Conservation (phyloP, 2,888 invertebrate genomes). For the Margaritifera margaritifera region DNA sequence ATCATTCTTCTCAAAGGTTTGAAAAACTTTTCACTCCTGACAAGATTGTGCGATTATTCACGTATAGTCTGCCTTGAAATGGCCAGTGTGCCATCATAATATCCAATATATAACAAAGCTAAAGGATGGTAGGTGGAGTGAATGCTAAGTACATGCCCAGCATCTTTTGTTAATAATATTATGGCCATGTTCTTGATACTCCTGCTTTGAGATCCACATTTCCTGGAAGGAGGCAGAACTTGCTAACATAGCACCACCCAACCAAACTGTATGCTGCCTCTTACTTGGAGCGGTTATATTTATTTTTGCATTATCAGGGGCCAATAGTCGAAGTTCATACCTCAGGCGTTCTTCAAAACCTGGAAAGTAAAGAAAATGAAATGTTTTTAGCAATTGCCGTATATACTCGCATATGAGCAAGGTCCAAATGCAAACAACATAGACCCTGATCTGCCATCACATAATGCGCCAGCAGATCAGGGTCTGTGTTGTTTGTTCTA, state of each 20-base stretch:
- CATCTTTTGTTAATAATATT: constrained; percentile 19
- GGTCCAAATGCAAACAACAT: no score
- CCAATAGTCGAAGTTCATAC: constrained; percentile 9
- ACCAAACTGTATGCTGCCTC: constrained; percentile 20
- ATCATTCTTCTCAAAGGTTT: no score
- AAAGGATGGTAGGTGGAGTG: no score
- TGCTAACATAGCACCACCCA: constrained; percentile 20
- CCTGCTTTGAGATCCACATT: constrained; percentile 18
- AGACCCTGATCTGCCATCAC: no score
- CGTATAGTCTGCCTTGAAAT: no score
- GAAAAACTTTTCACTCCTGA: no score
- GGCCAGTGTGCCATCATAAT: no score
- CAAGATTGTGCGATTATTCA: no score
- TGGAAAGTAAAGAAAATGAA: neutral
- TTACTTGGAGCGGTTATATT: constrained; percentile 12
- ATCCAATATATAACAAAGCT: no score
- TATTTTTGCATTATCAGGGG: constrained; percentile 13
- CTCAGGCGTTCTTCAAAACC: constrained; percentile 16
- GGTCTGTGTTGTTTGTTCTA: no score
- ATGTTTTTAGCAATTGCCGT: neutral
- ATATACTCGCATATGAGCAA: no score
- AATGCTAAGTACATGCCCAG: constrained; percentile 21
- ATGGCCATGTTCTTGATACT: constrained; percentile 19
- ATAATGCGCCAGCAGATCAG: no score
- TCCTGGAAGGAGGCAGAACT: constrained; percentile 12